Evolutionary conservation across 2,797 vertebrate species (phyloP), one percentile per base, ranked within the genome.

Genomic region (Channa striata): DNA sequence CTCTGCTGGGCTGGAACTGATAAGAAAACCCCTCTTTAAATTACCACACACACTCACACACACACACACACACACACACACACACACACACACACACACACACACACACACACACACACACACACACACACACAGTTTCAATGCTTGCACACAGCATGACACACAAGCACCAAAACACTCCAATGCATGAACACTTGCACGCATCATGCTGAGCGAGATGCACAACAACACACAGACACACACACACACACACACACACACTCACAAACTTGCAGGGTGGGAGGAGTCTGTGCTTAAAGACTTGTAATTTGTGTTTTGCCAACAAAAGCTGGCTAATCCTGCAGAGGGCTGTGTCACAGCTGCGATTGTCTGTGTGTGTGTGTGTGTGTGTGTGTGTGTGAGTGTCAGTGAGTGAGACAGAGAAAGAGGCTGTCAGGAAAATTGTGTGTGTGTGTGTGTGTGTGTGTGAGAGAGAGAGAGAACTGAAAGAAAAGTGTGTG

Each of bases 231-330:
- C 36, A 19, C 25, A 46, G 30, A 53, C 50, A 25, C n/a, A 47
- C 36, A 13, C 20, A 48, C 63, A 69, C 54, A 36, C 62, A 72
- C 39, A 54, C 68, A 61, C 13, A 43, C 34, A 77, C 23, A 50
- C 64, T 42, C 59, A 49, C 56, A 82, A 86, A 86, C 92, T 91
- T 84, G 90, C 89, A 91, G 92, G 87, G 93, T 89, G 92, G 93
- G 92, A 86, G 91, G 92, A 91, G 88, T 85, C 89, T 78, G 74
- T 68, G 69, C 89, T 93, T 93, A 95, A 95, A 94, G 93, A 94
- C 93, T 93, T 94, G 94, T 96, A 96, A 96, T 96, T 96, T 96
- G 94, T 97, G 94, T 96, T 97, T 96, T 96, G 96, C 95, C 96
- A 97, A 96, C 95, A 97, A 96, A 96, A 92, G 89, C 92, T 86